Evolutionary conservation across 2,888 invertebrate species (phyloP).

Genomic region (Calameuta idolon): DNA sequence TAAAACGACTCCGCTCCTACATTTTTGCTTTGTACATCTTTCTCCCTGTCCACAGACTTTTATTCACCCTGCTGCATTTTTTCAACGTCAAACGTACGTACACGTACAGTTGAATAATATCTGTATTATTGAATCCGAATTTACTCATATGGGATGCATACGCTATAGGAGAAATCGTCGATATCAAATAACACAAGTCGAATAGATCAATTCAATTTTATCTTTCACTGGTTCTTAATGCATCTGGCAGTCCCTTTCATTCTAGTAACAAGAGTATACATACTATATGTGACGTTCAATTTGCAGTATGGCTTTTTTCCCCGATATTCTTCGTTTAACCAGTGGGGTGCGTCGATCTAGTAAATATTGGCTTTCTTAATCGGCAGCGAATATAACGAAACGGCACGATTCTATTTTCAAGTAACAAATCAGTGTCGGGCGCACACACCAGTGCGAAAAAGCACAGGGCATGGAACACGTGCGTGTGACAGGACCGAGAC

Average conservation of each 20-base stretch:
- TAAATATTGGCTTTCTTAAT: background rate
- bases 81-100: background rate
- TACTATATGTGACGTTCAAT: background rate
- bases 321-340: background rate
- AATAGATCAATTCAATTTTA: background rate
- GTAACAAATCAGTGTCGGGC: conserved; percentile 23
- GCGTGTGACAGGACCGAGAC: conserved; percentile 3
- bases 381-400: background rate
- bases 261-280: background rate
- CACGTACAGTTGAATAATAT: background rate
- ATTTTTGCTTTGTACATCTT: background rate
- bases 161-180: background rate
- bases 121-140: background rate
- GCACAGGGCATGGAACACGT: conserved; percentile 13
- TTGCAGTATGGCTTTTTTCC: background rate
- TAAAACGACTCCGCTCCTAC: conserved; percentile 13
- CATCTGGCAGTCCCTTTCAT: background rate
- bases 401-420: conserved; percentile 27
- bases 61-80: background rate
- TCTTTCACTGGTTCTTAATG: background rate
- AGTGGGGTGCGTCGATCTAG: background rate
- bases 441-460: background rate
- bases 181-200: background rate
- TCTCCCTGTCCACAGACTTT: background rate
- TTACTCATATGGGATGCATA: background rate